Base-by-base conservation (phyloP, 2,113 vertebrate genomes). In the Pterocles gutturalis region DNA sequence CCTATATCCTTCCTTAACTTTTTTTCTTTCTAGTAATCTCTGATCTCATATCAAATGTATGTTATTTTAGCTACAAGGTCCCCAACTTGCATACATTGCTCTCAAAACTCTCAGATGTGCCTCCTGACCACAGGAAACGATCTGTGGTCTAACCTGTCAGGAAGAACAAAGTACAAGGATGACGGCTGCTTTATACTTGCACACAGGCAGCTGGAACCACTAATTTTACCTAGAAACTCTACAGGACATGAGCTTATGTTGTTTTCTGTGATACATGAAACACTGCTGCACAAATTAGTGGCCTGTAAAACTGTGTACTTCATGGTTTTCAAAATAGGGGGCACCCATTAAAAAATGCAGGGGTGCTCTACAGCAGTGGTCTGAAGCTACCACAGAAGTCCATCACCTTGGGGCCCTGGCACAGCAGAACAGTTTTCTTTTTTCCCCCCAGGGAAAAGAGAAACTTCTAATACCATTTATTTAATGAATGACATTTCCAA, bases 41-140 rank as follows among this genome's bases (percentile, higher is more conserved):
- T 95, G 77, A 94, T 75, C 83, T 96, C 93, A 96, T 71, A 64
- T 75, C 60, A 95, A 78, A 81, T 8, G 12, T 7, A 87, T 13
- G 55, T 33, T 78, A 49, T 51, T 84, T 83, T 66, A 95, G 51
- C 48, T 81, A 72, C 55, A 71, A 87, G 29, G 91, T 94, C 55
- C n/a, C 31, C 60, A 90, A 1, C 55, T 5, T 2, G 16, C 46
- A 62, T 11, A 19, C 1, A 0, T 15, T 78, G 46, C 48, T 79
- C 79, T 83, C 5, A 2, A 78, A 95, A 73, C 55, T 18, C 83
- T 87, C 76, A 93, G 72, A 92, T 96, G 93, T 51, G 60, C 87
- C 51, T 91, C 51, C 85, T 69, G 71, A 94, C 79, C 91, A 78
- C 80, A 89, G 83, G 77, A 89, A 92, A 67, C 0, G 2, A 77